Evolutionary conservation across 2,888 invertebrate species (phyloP), one percentile per base, ranked within the genome.

Genomic region (Elysia crispata): DNA sequence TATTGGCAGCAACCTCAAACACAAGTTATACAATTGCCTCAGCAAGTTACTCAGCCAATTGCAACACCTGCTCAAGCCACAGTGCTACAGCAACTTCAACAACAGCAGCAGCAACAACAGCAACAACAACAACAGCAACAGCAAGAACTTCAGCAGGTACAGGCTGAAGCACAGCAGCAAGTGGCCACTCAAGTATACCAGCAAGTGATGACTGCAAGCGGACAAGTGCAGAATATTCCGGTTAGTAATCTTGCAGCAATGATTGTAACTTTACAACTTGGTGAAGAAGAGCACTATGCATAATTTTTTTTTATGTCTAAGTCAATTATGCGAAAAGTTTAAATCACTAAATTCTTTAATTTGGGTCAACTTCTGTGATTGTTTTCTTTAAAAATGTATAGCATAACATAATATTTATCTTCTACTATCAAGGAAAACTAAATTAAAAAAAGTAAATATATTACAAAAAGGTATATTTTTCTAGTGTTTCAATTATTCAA

Each of bases 141-240:
- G 69, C 83, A 83, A 28, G 81, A 76, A 6, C 83, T 77, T 33
- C 83, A 64, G 82, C 85, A 93, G 86, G 91, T 92, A 25, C 92
- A 93, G 30, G 66, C 30, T 66, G 23, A 64, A 49, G 64, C 78
- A 72, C 77, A 77, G 67, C 76, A 64, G 62, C 81, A 77, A 66
- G 74, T 72, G 57, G 81, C 84, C 57, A 87, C 88, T 60, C 90
- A 90, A 76, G 89, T 88, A 31, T 88, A 87, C 76, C 90, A 90
- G 81, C 89, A 89, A 75, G 89, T 90, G 57, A 85, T 90, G 60
- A 88, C 88, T 49, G 85, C 89, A 31, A 80, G 85, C 8, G 90
- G 90, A 57, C 88, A 90, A 81, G 85, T 90, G 8, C 88, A 90
- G 77, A 89, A 87, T 85, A 86, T 90, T 13, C 90, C 90, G 23